These are phyloP conservation scores for Watsonalla cultraria DNA, from an alignment of 2,888 invertebrate genomes.

Conservation along the genomic window DNA sequence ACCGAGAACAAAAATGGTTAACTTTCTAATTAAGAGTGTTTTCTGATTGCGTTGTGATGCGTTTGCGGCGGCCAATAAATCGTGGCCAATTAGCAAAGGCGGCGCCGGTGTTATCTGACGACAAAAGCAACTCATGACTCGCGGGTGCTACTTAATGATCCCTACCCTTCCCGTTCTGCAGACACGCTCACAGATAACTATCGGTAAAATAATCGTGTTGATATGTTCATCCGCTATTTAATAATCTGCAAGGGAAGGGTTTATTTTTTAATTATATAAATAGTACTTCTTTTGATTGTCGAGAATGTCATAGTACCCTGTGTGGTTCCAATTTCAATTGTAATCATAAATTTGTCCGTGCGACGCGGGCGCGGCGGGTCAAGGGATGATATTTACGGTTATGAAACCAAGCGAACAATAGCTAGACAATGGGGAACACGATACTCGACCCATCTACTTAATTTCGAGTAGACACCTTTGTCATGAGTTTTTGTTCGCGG, in stretches of 20 bases:
- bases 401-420: conserved; percentile 48
- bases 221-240: conserved; percentile 2
- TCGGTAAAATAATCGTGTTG: conserved; percentile 3
- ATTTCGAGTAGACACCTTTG: conserved; percentile 77
- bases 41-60: conserved; percentile 23
- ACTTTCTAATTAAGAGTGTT: conserved; percentile 20
- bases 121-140: conserved; percentile 46
- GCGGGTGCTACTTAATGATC: conserved; percentile 3
- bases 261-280: neutral
- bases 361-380: conserved; percentile 23
- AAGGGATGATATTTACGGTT: conserved; percentile 67
- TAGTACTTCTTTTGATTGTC: no score
- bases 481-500: conserved; percentile 72
- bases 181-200: neutral
- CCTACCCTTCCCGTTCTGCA: neutral
- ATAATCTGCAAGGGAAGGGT: no score
- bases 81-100: conserved; percentile 65
- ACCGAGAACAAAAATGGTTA: conserved; percentile 5
- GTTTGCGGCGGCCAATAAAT: conserved; percentile 55
- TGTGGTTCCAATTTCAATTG: conserved; percentile 14
- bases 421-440: conserved; percentile 63
- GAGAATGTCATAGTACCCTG: no score
- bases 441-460: conserved; percentile 71
- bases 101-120: conserved; percentile 49
- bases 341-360: conserved; percentile 26